These are phyloP conservation scores for Drosophila ogumai DNA, from an alignment of 1,140 invertebrate genomes.

Conservation along the genomic window DNA sequence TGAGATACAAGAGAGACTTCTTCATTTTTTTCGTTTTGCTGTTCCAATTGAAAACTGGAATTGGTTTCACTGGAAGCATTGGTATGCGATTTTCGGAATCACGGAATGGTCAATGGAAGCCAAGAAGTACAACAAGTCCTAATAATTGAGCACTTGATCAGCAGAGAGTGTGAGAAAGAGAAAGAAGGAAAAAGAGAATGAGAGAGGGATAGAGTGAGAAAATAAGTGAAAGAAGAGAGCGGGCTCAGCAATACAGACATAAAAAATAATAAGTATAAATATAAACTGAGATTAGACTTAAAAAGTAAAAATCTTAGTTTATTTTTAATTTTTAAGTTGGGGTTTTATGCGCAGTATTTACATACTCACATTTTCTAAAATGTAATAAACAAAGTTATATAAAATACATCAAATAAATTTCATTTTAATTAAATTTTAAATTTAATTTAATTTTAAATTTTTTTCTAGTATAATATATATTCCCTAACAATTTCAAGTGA, in stretches of 20 bases:
- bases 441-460: too few relatives aligned
- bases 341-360: neutral
- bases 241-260: conserved; percentile 17
- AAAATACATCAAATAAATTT: too few relatives aligned
- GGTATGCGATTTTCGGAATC: conserved; percentile 79
- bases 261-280: conserved; percentile 11
- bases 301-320: neutral
- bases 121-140: conserved; percentile 68
- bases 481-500: neutral
- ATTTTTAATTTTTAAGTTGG: neutral
- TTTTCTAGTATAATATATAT: neutral
- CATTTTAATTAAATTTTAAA: too few relatives aligned
- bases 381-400: too few relatives aligned
- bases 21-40: conserved; percentile 34
- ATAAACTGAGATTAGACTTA: neutral
- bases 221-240: conserved; percentile 4
- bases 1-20: conserved; percentile 9
- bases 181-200: conserved; percentile 8
- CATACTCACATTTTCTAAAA: too few relatives aligned
- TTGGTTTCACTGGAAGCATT: conserved; percentile 81
- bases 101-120: conserved; percentile 79
- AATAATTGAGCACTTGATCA: conserved; percentile 83
- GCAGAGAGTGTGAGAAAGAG: conserved; percentile 8
- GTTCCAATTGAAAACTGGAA: conserved; percentile 83
- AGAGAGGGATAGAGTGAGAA: conserved; percentile 1